Percentiles rank a stretch among this genome's conserved stretches.
These are phyloP conservation scores for Toxostoma redivivum DNA, from an alignment of 2,113 vertebrate genomes.

Conservation along the genomic window DNA sequence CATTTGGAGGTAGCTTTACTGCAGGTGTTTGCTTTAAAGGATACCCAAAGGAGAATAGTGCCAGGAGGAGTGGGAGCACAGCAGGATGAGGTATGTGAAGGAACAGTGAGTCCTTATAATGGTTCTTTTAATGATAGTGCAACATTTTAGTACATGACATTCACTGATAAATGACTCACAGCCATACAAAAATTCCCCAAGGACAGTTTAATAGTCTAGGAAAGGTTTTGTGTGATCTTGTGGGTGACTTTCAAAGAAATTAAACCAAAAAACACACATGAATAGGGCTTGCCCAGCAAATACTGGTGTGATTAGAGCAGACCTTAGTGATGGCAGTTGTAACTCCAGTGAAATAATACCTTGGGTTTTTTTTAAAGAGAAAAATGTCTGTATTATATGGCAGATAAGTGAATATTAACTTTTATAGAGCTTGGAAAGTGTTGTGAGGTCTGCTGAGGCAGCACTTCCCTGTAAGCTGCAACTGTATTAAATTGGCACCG, in stretches of 20 bases:
- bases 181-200: neutral
- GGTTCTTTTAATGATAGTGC: neutral
- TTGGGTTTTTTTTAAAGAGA: neutral
- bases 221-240: neutral
- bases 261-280: neutral
- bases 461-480: neutral
- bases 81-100: neutral
- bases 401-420: neutral
- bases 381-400: neutral
- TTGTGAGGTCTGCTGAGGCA: neutral
- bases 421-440: neutral
- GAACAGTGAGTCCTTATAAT: neutral
- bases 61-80: neutral
- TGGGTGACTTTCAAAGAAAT: neutral
- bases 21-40: neutral
- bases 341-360: neutral
- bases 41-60: neutral
- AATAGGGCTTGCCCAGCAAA: neutral
- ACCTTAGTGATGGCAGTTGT: neutral
- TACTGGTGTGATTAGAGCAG: neutral
- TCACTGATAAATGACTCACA: neutral
- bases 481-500: neutral
- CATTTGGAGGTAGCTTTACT: neutral
- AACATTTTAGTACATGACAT: neutral
- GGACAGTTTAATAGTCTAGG: neutral